Conservation (phyloP, 2,797 vertebrate species). For the Spondyliosoma cantharus region DNA sequence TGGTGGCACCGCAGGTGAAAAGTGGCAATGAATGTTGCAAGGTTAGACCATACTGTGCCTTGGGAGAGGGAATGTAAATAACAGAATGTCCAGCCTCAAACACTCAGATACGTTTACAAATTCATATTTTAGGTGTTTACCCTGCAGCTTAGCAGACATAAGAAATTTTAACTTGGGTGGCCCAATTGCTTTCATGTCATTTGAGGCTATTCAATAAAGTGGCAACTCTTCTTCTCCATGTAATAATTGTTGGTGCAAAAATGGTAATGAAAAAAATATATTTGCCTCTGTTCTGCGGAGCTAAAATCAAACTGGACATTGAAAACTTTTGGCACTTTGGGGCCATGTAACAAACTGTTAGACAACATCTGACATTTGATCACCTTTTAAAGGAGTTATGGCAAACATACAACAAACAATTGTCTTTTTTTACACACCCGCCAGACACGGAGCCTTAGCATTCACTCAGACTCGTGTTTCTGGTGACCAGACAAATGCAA, state of each 20-base stretch:
- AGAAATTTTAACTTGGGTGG: background rate
- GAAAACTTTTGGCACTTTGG: background rate
- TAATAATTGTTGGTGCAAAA: background rate
- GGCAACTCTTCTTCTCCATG: background rate
- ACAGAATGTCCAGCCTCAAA: slow-evolving; percentile 2
- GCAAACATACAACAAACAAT: background rate
- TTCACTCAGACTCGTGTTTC: background rate
- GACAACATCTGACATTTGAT: background rate
- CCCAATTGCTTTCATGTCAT: background rate
- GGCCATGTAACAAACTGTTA: background rate
- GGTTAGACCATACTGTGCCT: background rate
- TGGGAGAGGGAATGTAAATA: slow-evolving; percentile 28
- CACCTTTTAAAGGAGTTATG: background rate
- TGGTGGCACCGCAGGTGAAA: slow-evolving; percentile 33
- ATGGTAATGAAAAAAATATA: background rate
- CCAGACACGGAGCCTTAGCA: background rate
- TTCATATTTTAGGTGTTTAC: background rate
- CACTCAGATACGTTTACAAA: background rate
- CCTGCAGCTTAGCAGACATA: background rate
- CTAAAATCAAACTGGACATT: background rate
- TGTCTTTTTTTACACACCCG: background rate
- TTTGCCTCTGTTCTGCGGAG: background rate
- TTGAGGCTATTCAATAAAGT: slow-evolving; percentile 6
- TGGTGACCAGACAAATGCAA: background rate
- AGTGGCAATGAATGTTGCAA: slow-evolving; percentile 4